phyloP scores from a whole-genome alignment of 2,113 vertebrate species.

The Trogon melanurus region DNA sequence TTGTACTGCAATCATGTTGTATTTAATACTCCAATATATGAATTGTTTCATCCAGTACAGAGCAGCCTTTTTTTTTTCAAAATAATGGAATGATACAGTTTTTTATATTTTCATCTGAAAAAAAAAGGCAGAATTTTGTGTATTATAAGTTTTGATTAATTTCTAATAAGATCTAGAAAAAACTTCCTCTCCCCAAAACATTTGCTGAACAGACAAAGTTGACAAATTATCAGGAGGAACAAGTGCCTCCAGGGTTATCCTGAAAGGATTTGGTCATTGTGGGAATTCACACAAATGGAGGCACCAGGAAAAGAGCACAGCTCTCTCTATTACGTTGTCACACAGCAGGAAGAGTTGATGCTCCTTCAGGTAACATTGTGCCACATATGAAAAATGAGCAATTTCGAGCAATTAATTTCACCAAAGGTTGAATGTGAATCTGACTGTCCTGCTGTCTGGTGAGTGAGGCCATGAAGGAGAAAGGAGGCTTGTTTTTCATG shows the following conservation, averaged over 20 bases:
- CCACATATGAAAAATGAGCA: slow-evolving; percentile 9
- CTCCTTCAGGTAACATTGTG: slow-evolving; percentile 31
- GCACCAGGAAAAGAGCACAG: background rate
- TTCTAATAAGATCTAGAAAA: background rate
- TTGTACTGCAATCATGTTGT: background rate
- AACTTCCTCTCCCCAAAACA: background rate
- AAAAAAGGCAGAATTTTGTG: background rate
- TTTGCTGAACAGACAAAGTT: background rate
- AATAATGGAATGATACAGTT: background rate
- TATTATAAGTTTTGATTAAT: background rate
- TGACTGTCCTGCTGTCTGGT: background rate
- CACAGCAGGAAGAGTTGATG: background rate
- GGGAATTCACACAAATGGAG: slow-evolving; percentile 20
- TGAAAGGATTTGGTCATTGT: background rate
- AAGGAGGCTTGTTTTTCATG: background rate
- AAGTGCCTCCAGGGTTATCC: background rate
- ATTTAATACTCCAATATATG: background rate
- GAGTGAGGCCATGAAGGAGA: background rate
- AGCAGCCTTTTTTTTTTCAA: background rate
- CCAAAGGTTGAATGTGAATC: background rate
- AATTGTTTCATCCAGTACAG: background rate
- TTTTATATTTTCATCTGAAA: background rate
- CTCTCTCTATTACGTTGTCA: background rate
- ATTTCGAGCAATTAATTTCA: slow-evolving; percentile 25
- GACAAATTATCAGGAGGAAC: background rate